phyloP scores from a whole-genome alignment of 1,140 invertebrate species.

The Nixonia krombeini region DNA sequence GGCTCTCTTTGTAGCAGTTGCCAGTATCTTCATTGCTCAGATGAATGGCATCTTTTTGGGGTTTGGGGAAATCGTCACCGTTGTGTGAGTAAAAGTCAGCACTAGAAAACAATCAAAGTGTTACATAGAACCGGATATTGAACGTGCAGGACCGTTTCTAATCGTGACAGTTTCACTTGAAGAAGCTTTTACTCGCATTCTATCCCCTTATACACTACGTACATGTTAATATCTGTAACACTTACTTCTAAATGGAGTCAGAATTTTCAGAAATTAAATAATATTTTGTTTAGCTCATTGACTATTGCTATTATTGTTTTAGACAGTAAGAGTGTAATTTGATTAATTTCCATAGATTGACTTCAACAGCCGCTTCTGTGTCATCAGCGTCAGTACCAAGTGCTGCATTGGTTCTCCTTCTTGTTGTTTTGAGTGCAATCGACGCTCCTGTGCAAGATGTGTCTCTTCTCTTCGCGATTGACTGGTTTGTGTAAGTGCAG shows the following conservation, averaged over 20 bases:
- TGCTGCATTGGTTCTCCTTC: constrained; percentile 89
- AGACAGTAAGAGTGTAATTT: no score
- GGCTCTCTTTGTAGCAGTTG: constrained; percentile 89
- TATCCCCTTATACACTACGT: no score
- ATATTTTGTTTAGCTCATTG: no score
- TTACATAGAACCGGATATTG: no score
- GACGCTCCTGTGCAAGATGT: constrained; percentile 86
- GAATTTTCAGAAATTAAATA: no score
- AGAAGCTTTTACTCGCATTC: no score
- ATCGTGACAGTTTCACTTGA: no score
- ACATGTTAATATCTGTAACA: no score
- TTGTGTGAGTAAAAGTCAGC: constrained; percentile 77
- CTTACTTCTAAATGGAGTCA: no score
- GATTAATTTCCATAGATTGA: constrained; percentile 76
- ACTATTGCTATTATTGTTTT: no score
- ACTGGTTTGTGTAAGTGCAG: constrained; percentile 92
- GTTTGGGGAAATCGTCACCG: constrained; percentile 84
- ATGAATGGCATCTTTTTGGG: constrained; percentile 87
- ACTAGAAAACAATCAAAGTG: no score
- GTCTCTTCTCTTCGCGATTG: constrained; percentile 87
- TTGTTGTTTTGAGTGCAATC: constrained; percentile 89
- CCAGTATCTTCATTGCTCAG: constrained; percentile 93
- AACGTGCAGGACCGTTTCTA: no score
- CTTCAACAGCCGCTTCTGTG: constrained; percentile 91
- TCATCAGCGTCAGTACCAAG: constrained; percentile 95